Evolutionary conservation across 2,888 invertebrate species (phyloP), one percentile per base, ranked within the genome.

Genomic region (Eremobia ochroleuca): DNA sequence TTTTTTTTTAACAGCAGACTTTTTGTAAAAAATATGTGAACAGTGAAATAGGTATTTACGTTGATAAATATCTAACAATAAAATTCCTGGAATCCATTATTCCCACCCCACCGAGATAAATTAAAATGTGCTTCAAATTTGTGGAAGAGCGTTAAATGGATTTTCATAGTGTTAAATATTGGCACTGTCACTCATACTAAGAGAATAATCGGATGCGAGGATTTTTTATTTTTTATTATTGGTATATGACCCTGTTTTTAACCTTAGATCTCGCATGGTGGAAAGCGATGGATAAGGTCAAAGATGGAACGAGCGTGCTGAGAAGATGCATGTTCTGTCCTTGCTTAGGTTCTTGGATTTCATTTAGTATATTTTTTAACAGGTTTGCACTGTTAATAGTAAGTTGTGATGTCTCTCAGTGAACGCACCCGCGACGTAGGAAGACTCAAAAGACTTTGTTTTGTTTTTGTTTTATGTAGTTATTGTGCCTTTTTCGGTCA

Each of bases 101-200:
- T 31, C 2, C 13, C 8, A 34, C 18, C 0, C 58, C 46, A 21
- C 2, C n/a, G 37, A 40, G n/a, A 21, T 61, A 0, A 61, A 59
- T 61, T 31, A 31, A 75, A 49, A 75, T 40, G 8, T n/a, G 18
- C 18, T 49, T 31, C 15, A 34, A 37, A 73, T 18, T 64, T 55
- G 25, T 64, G 55, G 21, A 13, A 74, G 37, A 73, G 25, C 2
- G 6, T 28, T 73, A 37, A 37, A 59, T 37, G 18, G 18, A 73
- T 37, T 73, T 43, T 37, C 5, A 37, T 46, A 28, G 4, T 21
- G 2, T 40, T 70, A 25, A 18, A 37, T n/a, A 15, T 37, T 67
- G 11, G 15, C 25, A n/a, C 6, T 46, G 11, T 28, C 25, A 11
- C 11, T 31, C 2, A 0, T 9, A 37, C n/a, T 21, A 43, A 46